These are phyloP conservation scores for Heterotilapia buettikoferi DNA, from an alignment of 2,113 vertebrate species.

Conservation along the genomic window DNA sequence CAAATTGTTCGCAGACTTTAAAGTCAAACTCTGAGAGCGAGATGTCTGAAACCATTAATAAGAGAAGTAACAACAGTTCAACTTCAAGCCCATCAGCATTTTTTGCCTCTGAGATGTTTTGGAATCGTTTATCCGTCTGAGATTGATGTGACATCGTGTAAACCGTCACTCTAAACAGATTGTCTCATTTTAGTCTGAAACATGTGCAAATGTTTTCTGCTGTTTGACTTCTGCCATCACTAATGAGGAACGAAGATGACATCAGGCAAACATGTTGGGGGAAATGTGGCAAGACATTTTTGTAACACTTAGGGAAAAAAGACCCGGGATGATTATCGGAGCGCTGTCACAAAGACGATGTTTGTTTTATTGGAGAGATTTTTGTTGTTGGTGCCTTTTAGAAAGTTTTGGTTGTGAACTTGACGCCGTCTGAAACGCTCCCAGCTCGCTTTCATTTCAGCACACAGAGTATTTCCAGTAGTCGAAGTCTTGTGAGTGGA, in stretches of 20 bases:
- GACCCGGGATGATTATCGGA: background rate
- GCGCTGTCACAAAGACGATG: background rate
- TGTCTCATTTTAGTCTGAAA: background rate
- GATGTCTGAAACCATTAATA: background rate
- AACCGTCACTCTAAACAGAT: background rate
- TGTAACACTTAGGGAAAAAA: background rate
- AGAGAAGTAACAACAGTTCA: background rate
- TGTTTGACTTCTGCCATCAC: background rate
- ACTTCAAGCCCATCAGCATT: background rate
- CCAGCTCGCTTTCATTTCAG: background rate
- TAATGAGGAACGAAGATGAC: background rate
- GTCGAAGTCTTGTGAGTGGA: rapidly evolving
- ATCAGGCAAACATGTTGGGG: background rate
- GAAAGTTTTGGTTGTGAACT: background rate
- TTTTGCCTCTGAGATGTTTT: background rate
- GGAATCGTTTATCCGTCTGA: background rate
- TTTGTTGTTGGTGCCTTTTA: background rate
- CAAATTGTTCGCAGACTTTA: background rate
- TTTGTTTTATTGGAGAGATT: background rate
- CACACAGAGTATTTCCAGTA: background rate
- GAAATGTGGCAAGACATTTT: background rate
- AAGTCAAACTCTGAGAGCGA: background rate
- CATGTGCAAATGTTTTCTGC: background rate
- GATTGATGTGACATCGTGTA: background rate
- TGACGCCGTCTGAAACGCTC: background rate